Evolutionary conservation across 2,797 vertebrate genomes (phyloP).

Genomic region (Chiloscyllium punctatum): DNA sequence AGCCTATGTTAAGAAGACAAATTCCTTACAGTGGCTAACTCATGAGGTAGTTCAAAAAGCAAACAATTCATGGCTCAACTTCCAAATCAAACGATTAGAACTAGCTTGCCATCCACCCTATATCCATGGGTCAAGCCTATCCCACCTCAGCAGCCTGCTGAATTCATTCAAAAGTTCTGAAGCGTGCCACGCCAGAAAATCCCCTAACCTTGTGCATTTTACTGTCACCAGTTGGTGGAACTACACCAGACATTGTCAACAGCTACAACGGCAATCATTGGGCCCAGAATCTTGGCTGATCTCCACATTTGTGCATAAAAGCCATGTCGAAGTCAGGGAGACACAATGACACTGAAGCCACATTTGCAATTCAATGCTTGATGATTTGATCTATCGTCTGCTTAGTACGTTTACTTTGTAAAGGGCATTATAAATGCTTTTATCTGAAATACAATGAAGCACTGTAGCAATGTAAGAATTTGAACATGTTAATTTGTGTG

Average conservation of each 20-base stretch:
- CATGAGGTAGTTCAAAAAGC: neutral
- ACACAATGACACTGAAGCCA: neutral
- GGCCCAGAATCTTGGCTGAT: neutral
- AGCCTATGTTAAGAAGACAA: too few relatives aligned
- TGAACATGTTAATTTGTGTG: neutral
- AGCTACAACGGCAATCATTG: neutral
- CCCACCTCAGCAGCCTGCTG: neutral
- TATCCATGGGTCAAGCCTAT: neutral
- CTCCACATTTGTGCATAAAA: neutral
- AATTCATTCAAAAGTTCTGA: neutral
- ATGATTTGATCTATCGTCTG: neutral
- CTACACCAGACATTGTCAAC: neutral
- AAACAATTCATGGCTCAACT: neutral
- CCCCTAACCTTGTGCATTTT: neutral
- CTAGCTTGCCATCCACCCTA: neutral
- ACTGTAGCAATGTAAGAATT: neutral
- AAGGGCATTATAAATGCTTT: neutral
- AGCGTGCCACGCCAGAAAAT: neutral
- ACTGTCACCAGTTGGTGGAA: neutral
- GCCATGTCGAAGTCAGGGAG: neutral
- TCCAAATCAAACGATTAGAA: neutral
- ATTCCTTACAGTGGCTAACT: too few relatives aligned
- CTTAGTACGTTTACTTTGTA: neutral
- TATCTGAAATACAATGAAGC: neutral
- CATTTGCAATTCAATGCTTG: neutral